Conservation (phyloP, 2,113 vertebrate species). For the Chamaea fasciata region DNA sequence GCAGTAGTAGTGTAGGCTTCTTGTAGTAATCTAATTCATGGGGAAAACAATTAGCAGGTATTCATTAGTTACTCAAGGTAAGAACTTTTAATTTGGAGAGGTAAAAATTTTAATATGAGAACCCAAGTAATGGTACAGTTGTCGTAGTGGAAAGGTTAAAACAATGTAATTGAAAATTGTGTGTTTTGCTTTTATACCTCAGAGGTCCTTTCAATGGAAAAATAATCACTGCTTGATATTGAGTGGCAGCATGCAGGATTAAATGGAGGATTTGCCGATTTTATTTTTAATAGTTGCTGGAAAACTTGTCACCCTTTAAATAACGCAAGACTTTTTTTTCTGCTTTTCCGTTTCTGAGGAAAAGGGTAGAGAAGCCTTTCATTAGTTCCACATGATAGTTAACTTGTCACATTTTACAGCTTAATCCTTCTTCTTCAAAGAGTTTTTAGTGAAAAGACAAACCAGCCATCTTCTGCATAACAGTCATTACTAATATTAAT, state of each 20-base stretch:
- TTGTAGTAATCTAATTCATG: background rate
- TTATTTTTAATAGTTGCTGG: background rate
- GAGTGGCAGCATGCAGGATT: background rate
- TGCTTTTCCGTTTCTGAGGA: background rate
- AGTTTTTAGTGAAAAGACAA: background rate
- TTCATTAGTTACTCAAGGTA: background rate
- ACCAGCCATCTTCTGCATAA: background rate
- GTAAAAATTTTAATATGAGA: background rate
- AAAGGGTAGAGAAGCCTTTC: background rate
- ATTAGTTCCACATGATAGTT: background rate
- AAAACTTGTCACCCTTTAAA: background rate
- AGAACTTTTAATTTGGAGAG: background rate
- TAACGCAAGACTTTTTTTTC: background rate
- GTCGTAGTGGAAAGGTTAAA: background rate
- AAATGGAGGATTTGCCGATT: background rate
- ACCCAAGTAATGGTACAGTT: background rate
- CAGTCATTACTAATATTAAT: background rate
- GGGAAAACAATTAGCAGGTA: background rate
- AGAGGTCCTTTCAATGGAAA: background rate
- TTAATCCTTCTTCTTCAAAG: background rate
- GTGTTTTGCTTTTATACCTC: background rate
- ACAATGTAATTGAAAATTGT: background rate
- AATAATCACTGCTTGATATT: background rate
- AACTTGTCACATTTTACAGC: slow-evolving; percentile 7
- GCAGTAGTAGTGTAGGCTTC: background rate